Base-by-base conservation (phyloP, 2,797 vertebrate species). In the Schizopygopsis malacanthus region DNA sequence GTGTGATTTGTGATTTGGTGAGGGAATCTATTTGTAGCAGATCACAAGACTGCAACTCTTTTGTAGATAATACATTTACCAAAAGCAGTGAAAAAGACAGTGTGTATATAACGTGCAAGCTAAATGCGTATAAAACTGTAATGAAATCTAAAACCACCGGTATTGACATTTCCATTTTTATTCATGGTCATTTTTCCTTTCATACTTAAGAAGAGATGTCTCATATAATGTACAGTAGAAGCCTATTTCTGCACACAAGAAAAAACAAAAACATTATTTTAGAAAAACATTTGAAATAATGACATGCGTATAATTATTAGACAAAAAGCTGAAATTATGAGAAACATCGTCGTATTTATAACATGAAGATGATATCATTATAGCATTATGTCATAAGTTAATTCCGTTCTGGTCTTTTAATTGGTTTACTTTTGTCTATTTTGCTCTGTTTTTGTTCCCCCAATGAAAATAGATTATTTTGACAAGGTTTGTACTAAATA, bases 1-100 rank as follows among this genome's bases (percentile, higher is more conserved):
- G 54, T 78, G 79, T 65, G 54, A 86, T 65, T 86, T 45, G 41
- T 15, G 41, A 80, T n/a, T 79, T 67, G 20, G 43, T 65, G 41
- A 67, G 43, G 61, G 61, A 54, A 77, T 69, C 61, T 69, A 28
- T 77, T 84, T 84, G 8, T 37, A 67, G 73, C 73, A 77, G 45
- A 77, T 77, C 72, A 61, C 28, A 78, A 16, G 33, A 43, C 6
- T 47, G 25, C 8, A 11, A 28, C 15, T 59, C n/a, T 59, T 82
- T 59, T 28, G 10, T 37, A 20, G 33, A 2, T 11, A 28, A 63
- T 43, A 20, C 3, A 73, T 83, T 43, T 28, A 33, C 70, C 54
- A 72, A 73, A 82, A 33, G 11, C 22, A 69, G 43, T 52, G 9
- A 52, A n/a, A 65, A 52, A 67, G 18, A 16, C 2, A 15, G 12